These are phyloP conservation scores for Zaprionus davidi DNA, from an alignment of 1,140 invertebrate species.

Conservation along the genomic window DNA sequence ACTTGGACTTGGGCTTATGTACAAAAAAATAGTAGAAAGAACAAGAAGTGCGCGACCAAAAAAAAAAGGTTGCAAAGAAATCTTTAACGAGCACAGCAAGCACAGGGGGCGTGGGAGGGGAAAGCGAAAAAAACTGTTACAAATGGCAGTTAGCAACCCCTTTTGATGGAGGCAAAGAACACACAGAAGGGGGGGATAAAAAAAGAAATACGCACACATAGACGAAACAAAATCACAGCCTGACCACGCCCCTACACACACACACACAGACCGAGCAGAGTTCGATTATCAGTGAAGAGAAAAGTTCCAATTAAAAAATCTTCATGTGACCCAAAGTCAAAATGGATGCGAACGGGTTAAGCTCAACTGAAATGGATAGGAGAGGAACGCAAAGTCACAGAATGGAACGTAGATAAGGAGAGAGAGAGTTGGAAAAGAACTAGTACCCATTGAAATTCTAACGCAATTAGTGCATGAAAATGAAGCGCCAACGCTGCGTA, in stretches of 20 bases:
- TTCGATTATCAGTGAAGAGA: slow-evolving; percentile 44
- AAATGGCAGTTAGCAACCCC: slow-evolving; percentile 53
- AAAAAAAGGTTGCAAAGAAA: slow-evolving; percentile 69
- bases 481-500: slow-evolving; percentile 77
- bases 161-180: slow-evolving; percentile 7
- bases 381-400: not conserved
- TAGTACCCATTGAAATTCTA: slow-evolving; percentile 72
- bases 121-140: slow-evolving; percentile 47
- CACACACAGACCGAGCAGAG: slow-evolving; percentile 19
- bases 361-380: slow-evolving; percentile 2
- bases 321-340: slow-evolving; percentile 56
- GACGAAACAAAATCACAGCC: slow-evolving; percentile 43
- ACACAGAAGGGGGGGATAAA: not conserved
- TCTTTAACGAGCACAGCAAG: slow-evolving; percentile 51
- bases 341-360: slow-evolving; percentile 34
- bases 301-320: slow-evolving; percentile 56
- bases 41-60: slow-evolving; percentile 15
- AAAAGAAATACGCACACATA: slow-evolving; percentile 8
- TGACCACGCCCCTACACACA: slow-evolving; percentile 36
- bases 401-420: not conserved
- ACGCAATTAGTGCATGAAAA: slow-evolving; percentile 82
- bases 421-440: not conserved
- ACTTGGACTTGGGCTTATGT: slow-evolving; percentile 59
- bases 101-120: not conserved
- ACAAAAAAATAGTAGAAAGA: slow-evolving; percentile 22